phyloP scores from a whole-genome alignment of 2,113 vertebrate species.

The Actenoides hombroni region DNA sequence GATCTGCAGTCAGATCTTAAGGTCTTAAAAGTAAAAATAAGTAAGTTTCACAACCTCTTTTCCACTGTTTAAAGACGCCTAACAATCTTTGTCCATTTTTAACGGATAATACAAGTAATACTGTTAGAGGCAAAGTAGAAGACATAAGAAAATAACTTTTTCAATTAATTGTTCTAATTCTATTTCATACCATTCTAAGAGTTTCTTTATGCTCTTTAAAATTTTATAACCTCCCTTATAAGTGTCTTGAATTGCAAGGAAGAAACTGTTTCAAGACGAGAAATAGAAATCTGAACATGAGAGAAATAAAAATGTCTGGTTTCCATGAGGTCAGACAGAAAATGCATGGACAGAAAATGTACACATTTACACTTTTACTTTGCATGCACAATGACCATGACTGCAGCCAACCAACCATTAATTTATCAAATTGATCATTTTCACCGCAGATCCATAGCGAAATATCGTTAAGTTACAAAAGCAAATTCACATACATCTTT shows the following conservation, averaged over 20 bases:
- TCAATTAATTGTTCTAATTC: slow-evolving; percentile 35
- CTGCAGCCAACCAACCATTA: neutral
- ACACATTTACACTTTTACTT: neutral
- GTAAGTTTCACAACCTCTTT: neutral
- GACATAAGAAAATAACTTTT: slow-evolving; percentile 25
- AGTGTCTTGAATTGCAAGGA: neutral
- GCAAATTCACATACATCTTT: neutral
- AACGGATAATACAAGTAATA: neutral
- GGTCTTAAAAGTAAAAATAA: neutral
- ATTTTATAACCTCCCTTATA: neutral
- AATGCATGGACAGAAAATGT: neutral
- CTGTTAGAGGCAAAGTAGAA: neutral
- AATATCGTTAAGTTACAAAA: neutral
- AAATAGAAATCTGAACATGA: neutral
- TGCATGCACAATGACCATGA: neutral
- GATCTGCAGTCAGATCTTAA: neutral
- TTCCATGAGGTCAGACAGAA: neutral
- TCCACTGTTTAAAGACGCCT: neutral
- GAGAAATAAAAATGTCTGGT: neutral
- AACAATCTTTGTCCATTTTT: neutral
- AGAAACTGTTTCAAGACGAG: neutral
- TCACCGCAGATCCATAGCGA: neutral
- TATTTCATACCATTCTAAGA: slow-evolving; percentile 21
- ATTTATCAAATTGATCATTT: neutral
- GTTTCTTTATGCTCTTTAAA: slow-evolving; percentile 13